Conservation (phyloP, 2,113 vertebrate species). For the Dasyprocta punctata region DNA sequence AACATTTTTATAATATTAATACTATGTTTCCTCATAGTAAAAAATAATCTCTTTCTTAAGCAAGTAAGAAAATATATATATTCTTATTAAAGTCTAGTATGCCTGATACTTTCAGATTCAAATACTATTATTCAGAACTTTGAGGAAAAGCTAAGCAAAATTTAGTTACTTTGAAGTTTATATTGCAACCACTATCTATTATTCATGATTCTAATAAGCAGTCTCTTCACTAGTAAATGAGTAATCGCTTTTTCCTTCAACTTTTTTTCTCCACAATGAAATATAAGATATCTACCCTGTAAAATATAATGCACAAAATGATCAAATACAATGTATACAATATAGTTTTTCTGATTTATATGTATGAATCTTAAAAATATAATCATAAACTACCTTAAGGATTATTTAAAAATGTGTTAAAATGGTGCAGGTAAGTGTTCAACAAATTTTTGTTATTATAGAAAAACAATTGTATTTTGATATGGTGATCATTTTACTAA, state of each 20-base stretch:
- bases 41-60: background rate
- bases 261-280: background rate
- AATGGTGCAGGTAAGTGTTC: background rate
- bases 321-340: background rate
- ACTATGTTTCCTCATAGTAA: background rate
- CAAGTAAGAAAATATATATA: background rate
- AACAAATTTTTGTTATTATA: background rate
- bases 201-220: conserved; percentile 52
- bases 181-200: background rate
- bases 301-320: background rate
- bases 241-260: conserved; percentile 22
- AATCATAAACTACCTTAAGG: background rate
- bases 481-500: background rate
- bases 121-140: background rate
- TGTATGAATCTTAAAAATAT: background rate
- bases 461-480: background rate
- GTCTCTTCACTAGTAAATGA: conserved; percentile 31
- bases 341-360: background rate
- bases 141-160: conserved; percentile 11
- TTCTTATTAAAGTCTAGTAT: background rate
- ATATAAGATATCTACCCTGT: conserved; percentile 32
- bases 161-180: conserved; percentile 52
- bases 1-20: background rate
- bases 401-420: conserved; percentile 53
- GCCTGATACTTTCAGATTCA: background rate